Evolutionary conservation across 2,888 invertebrate genomes (phyloP), one percentile per base, ranked within the genome.

Genomic region (Luperina nickerlii): DNA sequence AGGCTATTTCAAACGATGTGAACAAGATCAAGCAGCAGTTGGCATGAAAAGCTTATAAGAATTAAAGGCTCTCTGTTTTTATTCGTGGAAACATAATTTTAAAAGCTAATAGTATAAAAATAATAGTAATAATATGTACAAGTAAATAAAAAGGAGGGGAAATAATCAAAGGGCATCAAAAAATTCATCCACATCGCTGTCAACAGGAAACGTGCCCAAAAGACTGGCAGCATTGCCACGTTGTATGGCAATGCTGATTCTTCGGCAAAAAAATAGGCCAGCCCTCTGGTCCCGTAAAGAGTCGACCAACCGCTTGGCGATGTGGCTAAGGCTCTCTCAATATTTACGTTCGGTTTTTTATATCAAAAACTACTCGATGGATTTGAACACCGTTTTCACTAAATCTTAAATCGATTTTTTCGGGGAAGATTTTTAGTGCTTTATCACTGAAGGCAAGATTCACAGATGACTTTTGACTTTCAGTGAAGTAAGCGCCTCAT

Each of bases 291-390:
- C 32, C 0, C 32, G 32, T 32, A 1, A 32, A 32, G 32, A 32
- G 32, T 32, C 32, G 32, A 32, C 32, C 32, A 32, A 32, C 32
- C 1, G 32, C 32, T 32, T 32, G 32, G 32, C 1, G 32, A 32
- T 32, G 32, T 32, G 32, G 32, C 32, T 32, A 32, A 32, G 32
- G 32, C 32, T 32, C 5, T 75, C 11, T 32, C 2, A 32, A 48
- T 38, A 11, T 38, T 68, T 27, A 45, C 9, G 7, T 45, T 38
- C 24, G 24, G 80, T 18, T 18, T 48, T n/a, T n/a, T 27, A 70
- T 70, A 79, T 66, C 4, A 84, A 79, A 79, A 70, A 63, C 79
- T 84, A 81, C 48, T 85, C 8, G 42, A 65, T 32, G n/a, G 24
- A 66, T 38, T 60, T 71, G 32, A 81, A 67, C 60, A 70, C 65